phyloP scores from a whole-genome alignment of 1,140 invertebrate species.

The Rhagoletis pomonella region DNA sequence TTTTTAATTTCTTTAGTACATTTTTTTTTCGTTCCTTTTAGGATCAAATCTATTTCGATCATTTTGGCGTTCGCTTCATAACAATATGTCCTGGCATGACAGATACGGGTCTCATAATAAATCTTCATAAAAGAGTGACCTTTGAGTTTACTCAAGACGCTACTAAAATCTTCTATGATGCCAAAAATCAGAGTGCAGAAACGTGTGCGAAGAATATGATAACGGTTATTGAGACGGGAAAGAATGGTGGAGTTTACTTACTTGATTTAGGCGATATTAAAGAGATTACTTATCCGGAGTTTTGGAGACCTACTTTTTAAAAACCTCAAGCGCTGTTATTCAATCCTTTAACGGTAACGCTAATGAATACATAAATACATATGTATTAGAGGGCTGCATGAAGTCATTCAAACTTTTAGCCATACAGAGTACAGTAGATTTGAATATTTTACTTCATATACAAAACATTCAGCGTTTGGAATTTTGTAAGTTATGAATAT shows the following conservation, averaged over 20 bases:
- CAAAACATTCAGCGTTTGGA: too few species aligned
- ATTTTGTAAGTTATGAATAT: too few species aligned
- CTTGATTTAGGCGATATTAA: slow-evolving; percentile 51
- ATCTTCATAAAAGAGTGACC: slow-evolving; percentile 60
- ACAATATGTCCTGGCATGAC: slow-evolving; percentile 69
- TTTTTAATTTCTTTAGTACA: slow-evolving; percentile 61
- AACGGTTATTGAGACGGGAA: slow-evolving; percentile 47
- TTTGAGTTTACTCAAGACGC: slow-evolving; percentile 57
- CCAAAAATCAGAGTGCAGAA: slow-evolving; percentile 27
- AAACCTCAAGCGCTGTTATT: too few species aligned
- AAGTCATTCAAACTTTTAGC: too few species aligned
- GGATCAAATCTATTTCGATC: slow-evolving; percentile 61
- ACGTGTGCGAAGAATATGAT: slow-evolving; percentile 55
- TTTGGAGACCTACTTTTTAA: too few species aligned
- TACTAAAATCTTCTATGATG: slow-evolving; percentile 12
- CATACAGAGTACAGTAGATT: too few species aligned
- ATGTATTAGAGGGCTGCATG: too few species aligned
- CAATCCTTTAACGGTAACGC: too few species aligned
- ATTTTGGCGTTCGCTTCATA: slow-evolving; percentile 63
- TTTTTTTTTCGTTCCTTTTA: slow-evolving; percentile 48
- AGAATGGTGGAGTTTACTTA: slow-evolving; percentile 56
- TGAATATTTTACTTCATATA: too few species aligned
- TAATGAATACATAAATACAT: too few species aligned
- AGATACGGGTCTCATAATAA: slow-evolving; percentile 60
- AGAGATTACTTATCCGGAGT: slow-evolving; percentile 48